These are phyloP conservation scores for Hydrochoerus hydrochaeris DNA, from an alignment of 2,113 vertebrate species.

Conservation along the genomic window DNA sequence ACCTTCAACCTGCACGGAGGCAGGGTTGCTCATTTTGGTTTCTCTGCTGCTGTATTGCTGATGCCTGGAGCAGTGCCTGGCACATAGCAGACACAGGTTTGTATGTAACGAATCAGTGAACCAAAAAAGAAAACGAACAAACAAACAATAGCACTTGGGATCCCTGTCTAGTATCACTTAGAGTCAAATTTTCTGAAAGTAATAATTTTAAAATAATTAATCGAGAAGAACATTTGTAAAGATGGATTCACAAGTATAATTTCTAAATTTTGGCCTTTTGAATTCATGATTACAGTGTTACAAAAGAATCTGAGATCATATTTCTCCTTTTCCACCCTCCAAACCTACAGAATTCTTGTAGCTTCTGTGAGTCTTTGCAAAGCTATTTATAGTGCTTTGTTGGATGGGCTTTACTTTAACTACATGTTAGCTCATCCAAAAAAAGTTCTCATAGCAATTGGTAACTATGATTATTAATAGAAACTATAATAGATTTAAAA, in stretches of 20 bases:
- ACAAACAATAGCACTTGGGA: not conserved
- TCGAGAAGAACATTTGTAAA: slow-evolving; percentile 35
- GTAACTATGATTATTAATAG: slow-evolving; percentile 81
- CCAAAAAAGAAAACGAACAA: not conserved
- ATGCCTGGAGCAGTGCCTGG: not conserved
- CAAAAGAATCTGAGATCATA: not conserved
- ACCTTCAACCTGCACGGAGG: not conserved
- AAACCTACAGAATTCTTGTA: slow-evolving; percentile 70
- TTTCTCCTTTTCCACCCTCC: slow-evolving; percentile 69
- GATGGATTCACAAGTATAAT: not conserved
- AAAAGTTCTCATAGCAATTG: slow-evolving; percentile 80
- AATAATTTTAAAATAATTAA: slow-evolving; percentile 42
- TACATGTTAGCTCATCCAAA: slow-evolving; percentile 72
- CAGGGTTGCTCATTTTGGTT: not conserved
- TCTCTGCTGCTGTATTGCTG: not conserved
- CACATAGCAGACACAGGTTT: not conserved
- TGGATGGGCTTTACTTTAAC: slow-evolving; percentile 67
- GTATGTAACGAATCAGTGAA: not conserved
- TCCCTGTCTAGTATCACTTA: slow-evolving; percentile 14
- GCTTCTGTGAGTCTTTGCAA: slow-evolving; percentile 55
- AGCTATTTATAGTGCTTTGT: slow-evolving; percentile 72
- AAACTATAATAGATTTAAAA: slow-evolving; percentile 76
- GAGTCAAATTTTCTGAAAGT: slow-evolving; percentile 35
- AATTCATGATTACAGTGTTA: slow-evolving; percentile 13
- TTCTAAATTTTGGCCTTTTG: slow-evolving; percentile 36